Evolutionary conservation across 1,140 invertebrate genomes (phyloP), one percentile per base, ranked within the genome.

Genomic region (Pinna nobilis): DNA sequence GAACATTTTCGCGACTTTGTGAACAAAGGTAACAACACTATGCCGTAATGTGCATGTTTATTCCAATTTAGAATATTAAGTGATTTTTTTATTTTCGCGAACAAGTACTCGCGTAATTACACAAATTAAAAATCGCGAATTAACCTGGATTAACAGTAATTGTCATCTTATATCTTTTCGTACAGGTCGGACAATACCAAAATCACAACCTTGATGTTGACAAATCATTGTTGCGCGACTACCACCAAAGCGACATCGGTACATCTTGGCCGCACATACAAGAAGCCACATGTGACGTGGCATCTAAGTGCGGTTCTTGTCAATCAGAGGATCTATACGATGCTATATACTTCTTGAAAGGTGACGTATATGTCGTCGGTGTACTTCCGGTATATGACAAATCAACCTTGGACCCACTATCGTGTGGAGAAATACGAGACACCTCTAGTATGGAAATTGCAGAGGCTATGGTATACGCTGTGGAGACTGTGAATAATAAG

Each of bases 391-490:
- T 68, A 13, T 57, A n/a, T 32, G 7, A 68, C n/a, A 32, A 18
- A n/a, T 30, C 13, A 20, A 55, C 11, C 3, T 11, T 13, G n/a
- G 39, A 47, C 23, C 65, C 65, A 41, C 18, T 57, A n/a, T 13
- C 20, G 7, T 68, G 65, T 44, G 51, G 35, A 13, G 51, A 3
- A 3, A 68, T 68, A 18, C 11, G 51, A 3, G 57, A 33, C 3
- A 32, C 33, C 18, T 20, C 13, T 3, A 39, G 65, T 13, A 44
- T 25, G 18, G 50, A 68, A 47, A 18, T 68, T 39, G 65, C 50
- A 15, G 30, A 68, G n/a, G 65, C 51, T 1, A 41, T 68, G 50
- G 37, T 37, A 41, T 68, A 57, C 32, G 65, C 65, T 7, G 51
- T 68, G 1, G 13, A 11, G 4, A n/a, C 44, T 1, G 20, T 68